These are phyloP conservation scores for Apotomis capreana DNA, from an alignment of 2,888 invertebrate species.

Conservation along the genomic window DNA sequence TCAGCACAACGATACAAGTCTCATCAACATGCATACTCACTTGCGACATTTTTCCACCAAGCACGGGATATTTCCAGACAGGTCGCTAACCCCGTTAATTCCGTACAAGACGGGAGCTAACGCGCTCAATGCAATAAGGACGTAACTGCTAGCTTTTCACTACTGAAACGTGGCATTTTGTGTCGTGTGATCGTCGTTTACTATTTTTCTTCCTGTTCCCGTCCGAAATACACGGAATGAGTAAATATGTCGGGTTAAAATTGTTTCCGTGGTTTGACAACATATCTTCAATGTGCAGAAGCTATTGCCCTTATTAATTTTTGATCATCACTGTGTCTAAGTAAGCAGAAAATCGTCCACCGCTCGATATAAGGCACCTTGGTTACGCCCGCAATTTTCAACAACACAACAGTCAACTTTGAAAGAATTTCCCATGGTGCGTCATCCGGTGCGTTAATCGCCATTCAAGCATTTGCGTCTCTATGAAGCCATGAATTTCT, in stretches of 20 bases:
- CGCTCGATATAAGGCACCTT: no score
- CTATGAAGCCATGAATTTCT: no score
- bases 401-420: no score
- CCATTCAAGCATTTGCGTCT: no score
- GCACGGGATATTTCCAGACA: constrained; percentile 28
- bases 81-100: constrained; percentile 27
- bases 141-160: background rate
- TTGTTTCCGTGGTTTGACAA: background rate
- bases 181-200: background rate
- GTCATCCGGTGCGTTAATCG: no score
- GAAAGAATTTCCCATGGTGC: no score
- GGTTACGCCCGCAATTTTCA: no score
- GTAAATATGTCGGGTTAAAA: background rate
- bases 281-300: no score
- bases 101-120: constrained; percentile 9
- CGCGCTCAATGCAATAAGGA: background rate
- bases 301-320: no score
- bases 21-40: background rate
- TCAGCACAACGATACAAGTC: background rate
- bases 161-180: background rate
- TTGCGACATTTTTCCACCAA: background rate
- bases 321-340: no score
- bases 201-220: constrained; percentile 14
- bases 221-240: constrained; percentile 6
- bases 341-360: no score